Base-by-base conservation (phyloP, 2,888 invertebrate species). In the Chamaedrilus cognettii region DNA sequence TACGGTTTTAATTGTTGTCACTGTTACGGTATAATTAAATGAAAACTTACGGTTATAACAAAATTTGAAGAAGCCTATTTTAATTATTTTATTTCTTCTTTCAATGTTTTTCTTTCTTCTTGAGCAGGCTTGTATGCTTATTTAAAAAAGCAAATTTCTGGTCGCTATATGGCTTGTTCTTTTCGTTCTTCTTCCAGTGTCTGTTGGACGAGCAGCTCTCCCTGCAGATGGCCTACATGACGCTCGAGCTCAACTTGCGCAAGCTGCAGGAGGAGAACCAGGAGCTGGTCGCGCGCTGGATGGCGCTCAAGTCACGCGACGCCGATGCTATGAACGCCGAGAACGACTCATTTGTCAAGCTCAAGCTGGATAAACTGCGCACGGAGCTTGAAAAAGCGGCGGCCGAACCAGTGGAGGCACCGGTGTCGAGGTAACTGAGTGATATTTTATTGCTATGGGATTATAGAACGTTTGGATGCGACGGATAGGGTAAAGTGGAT, bases 281-380 rank as follows among this genome's bases (percentile, higher is more conserved):
- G 42, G 82, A 83, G 28, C 75, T 85, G 51, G 76, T 85, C 61
- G 75, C 78, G 19, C 87, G 94, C 76, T 88, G 96, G 77, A 93
- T 96, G 84, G 91, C 91, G 75, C 91, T 93, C 82, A 97, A 98
- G 86, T 90, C 81, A 35, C 91, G 92, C 85, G 96, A 96, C 87
- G 97, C 96, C 0, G 96, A 97, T 79, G 91, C 91, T 85, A 89
- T 98, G 88, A 98, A 98, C 81, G 93, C 93, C 85, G 96, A 97
- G 85, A 97, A 97, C 86, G 97, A 97, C 84, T 55, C 67, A 3
- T 60, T 91, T 90, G 82, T 86, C 94, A 95, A 84, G 19, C 51
- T 30, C 35, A 91, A 90, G 82, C 75, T 73, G 61, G 33, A 68
- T 59, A 72, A 74, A 75, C 71, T 96, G 82, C 90, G 92, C 79